phyloP scores from a whole-genome alignment of 1,140 invertebrate genomes.

The Caenorhabditis inopinata region DNA sequence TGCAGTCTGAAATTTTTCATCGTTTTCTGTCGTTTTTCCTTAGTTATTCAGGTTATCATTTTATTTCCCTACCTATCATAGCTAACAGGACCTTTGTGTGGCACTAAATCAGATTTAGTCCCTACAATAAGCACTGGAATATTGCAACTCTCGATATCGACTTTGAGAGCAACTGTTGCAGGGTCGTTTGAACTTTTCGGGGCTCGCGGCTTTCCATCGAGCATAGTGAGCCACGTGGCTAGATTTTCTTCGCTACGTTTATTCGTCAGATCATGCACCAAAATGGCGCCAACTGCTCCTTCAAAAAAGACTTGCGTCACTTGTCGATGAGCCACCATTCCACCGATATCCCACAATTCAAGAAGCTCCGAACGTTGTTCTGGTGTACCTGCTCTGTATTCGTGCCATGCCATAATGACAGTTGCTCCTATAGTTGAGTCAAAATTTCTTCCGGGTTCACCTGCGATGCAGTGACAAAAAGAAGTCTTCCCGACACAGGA shows the following conservation, averaged over 20 bases:
- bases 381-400: constrained; percentile 71
- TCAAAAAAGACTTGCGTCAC: constrained; percentile 88
- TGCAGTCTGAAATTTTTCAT: background rate
- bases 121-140: constrained; percentile 40
- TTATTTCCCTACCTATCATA: constrained; percentile 17
- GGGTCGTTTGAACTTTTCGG: background rate
- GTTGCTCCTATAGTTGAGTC: constrained; percentile 34
- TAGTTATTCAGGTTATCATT: no score
- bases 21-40: no score
- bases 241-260: constrained; percentile 79
- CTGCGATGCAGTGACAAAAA: constrained; percentile 69
- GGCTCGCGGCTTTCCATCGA: constrained; percentile 35
- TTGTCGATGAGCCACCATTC: constrained; percentile 85
- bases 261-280: constrained; percentile 94
- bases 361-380: constrained; percentile 85
- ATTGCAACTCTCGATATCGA: constrained; percentile 39
- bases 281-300: constrained; percentile 86
- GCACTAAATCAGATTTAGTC: constrained; percentile 20
- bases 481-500: constrained; percentile 46
- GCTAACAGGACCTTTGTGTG: constrained; percentile 12
- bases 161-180: background rate
- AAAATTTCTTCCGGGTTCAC: constrained; percentile 78
- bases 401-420: constrained; percentile 40
- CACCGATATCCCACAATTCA: constrained; percentile 93
- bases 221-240: constrained; percentile 35